Percentiles rank a stretch among this genome's conserved stretches.
phyloP scores from a whole-genome alignment of 2,888 invertebrate genomes.

The Heliconius cydno region DNA sequence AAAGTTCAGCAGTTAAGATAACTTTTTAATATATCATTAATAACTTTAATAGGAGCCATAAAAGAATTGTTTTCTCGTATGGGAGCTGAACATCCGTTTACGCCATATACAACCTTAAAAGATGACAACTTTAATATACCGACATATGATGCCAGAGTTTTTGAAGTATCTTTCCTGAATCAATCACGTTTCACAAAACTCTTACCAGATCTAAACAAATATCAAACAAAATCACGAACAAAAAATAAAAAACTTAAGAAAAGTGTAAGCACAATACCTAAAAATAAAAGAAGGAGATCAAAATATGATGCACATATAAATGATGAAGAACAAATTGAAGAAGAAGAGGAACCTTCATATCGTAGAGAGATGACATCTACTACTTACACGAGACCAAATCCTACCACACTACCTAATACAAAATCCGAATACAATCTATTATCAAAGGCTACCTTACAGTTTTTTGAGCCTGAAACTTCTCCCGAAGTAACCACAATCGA shows the following conservation, averaged over 20 bases:
- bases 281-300: neutral
- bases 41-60: conserved; percentile 37
- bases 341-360: neutral
- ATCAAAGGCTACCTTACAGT: neutral
- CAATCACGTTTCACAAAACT: neutral
- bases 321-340: neutral
- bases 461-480: neutral
- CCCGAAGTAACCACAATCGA: neutral
- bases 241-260: neutral
- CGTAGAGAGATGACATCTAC: neutral
- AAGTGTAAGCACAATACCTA: neutral
- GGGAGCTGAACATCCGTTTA: conserved; percentile 37
- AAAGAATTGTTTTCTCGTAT: conserved; percentile 33
- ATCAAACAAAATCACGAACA: neutral
- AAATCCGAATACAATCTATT: neutral
- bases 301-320: neutral
- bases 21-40: neutral
- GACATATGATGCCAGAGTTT: neutral
- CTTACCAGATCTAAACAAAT: neutral
- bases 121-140: neutral
- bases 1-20: neutral
- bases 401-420: neutral
- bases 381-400: too few relatives aligned
- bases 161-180: neutral
- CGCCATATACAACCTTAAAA: conserved; percentile 21